Evolutionary conservation across 2,888 invertebrate species (phyloP).

Genomic region (Camponotus fellah): DNA sequence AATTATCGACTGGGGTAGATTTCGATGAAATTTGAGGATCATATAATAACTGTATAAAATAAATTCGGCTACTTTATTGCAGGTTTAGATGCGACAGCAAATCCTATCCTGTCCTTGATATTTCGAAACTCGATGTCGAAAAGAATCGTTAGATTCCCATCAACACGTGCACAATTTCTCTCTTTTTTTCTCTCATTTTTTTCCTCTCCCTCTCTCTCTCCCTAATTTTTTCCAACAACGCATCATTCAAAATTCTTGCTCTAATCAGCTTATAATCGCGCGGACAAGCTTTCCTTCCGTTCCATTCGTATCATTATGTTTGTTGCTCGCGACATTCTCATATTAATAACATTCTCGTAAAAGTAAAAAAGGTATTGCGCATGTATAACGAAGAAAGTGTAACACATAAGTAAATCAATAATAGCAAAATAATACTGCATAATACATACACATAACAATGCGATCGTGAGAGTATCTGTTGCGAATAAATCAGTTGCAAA

Average conservation of each 20-base stretch:
- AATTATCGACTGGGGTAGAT: neutral
- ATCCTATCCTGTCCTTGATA: neutral
- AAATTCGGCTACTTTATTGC: neutral
- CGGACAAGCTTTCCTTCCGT: slow-evolving; percentile 46
- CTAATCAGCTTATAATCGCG: slow-evolving; percentile 39
- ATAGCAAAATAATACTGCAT: slow-evolving; percentile 68
- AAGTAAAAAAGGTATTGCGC: slow-evolving; percentile 70
- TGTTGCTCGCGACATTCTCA: slow-evolving; percentile 22
- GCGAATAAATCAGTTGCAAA: slow-evolving; percentile 79
- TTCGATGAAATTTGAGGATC: slow-evolving; percentile 19
- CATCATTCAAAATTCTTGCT: slow-evolving; percentile 20
- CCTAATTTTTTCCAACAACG: neutral
- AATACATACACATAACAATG: slow-evolving; percentile 75
- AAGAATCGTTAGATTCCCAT: neutral
- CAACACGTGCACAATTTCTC: neutral
- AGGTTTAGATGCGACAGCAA: slow-evolving; percentile 8
- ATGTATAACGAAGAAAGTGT: slow-evolving; percentile 77
- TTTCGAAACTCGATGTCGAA: slow-evolving; percentile 9
- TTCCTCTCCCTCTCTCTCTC: neutral
- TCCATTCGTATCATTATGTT: slow-evolving; percentile 44
- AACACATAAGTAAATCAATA: slow-evolving; percentile 72
- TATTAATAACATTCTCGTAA: slow-evolving; percentile 35
- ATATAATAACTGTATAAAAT: slow-evolving; percentile 5
- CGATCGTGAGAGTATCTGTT: slow-evolving; percentile 82
- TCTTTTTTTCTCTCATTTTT: neutral